These are phyloP conservation scores for Propithecus deckenii DNA, from an alignment of 2,797 vertebrate genomes.

Conservation along the genomic window DNA sequence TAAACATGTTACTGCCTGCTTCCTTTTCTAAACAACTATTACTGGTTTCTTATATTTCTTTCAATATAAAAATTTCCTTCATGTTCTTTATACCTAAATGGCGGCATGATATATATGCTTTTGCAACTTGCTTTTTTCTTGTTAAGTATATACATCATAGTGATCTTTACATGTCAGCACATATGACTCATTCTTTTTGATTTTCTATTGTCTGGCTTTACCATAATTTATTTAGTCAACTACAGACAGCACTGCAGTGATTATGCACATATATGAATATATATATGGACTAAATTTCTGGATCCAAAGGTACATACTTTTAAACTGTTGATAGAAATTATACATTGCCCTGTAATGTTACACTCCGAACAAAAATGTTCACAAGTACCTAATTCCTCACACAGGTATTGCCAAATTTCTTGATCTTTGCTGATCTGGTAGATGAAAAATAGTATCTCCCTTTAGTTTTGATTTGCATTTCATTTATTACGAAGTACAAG, in stretches of 20 bases:
- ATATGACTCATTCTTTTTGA: background rate
- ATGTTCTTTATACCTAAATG: background rate
- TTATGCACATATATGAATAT: background rate
- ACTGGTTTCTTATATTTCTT: background rate
- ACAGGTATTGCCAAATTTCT: background rate
- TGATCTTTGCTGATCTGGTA: background rate
- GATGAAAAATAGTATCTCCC: background rate
- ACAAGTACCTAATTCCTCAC: background rate
- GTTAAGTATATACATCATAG: background rate
- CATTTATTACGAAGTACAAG: background rate
- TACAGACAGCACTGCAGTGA: background rate
- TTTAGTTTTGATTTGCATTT: background rate
- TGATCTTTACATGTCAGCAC: background rate
- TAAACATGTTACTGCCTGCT: background rate
- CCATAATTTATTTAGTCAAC: background rate
- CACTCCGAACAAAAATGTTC: background rate
- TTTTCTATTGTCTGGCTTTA: background rate
- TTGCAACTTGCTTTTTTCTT: background rate
- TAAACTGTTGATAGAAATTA: slow-evolving; percentile 13
- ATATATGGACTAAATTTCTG: background rate
- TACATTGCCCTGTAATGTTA: background rate
- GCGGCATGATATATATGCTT: background rate
- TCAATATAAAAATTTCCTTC: background rate
- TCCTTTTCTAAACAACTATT: background rate
- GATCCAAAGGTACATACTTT: background rate